These are phyloP conservation scores for Furcifer pardalis DNA, from an alignment of 2,797 vertebrate species.

Conservation along the genomic window DNA sequence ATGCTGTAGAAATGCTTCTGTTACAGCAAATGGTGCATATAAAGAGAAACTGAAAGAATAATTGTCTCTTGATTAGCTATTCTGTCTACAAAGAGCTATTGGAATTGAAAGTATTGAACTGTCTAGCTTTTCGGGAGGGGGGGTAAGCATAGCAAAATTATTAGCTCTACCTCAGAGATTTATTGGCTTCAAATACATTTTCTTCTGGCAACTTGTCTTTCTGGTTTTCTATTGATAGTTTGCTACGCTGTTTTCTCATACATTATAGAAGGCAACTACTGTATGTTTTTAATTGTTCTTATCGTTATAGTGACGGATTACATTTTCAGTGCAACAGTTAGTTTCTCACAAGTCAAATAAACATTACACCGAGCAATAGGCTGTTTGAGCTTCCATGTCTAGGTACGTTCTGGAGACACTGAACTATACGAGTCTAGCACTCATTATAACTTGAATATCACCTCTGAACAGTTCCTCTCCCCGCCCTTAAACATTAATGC, in stretches of 20 bases:
- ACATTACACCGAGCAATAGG: neutral
- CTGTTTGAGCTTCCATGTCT: neutral
- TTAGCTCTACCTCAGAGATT: slow-evolving; percentile 20
- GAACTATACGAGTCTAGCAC: neutral
- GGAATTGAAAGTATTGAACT: slow-evolving; percentile 27
- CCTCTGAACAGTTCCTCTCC: neutral
- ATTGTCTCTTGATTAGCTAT: slow-evolving; percentile 22
- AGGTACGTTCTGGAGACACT: neutral
- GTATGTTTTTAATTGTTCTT: neutral
- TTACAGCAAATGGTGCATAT: slow-evolving; percentile 41
- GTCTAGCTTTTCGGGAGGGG: slow-evolving; percentile 30
- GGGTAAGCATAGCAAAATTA: slow-evolving; percentile 1
- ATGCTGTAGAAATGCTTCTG: slow-evolving; percentile 40
- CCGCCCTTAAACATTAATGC: neutral
- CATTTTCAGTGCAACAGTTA: neutral
- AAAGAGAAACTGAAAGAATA: slow-evolving; percentile 18
- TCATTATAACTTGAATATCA: neutral
- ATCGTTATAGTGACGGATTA: neutral
- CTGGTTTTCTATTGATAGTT: neutral
- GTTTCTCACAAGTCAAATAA: neutral
- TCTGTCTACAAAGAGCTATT: slow-evolving; percentile 29
- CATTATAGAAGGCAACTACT: neutral
- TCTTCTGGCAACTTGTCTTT: neutral
- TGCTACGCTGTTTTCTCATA: neutral
- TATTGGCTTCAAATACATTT: neutral